Evolutionary conservation across 2,888 invertebrate genomes (phyloP), one percentile per base, ranked within the genome.

Genomic region (Eupithecia dodoneata): DNA sequence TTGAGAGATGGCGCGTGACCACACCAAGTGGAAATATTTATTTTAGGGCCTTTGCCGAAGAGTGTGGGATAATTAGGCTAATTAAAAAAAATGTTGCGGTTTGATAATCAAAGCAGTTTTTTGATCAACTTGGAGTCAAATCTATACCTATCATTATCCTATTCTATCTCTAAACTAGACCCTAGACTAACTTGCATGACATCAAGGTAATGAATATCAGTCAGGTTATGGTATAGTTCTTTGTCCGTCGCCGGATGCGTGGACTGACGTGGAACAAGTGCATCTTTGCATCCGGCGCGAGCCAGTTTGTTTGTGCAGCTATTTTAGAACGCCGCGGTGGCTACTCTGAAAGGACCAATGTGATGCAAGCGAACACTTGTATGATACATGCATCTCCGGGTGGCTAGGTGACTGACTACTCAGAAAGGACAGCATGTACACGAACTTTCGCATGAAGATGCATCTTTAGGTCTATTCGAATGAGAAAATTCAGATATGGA

Each of bases 241-340:
- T 77, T 81, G 83, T 80, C 79, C 80, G 59, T 30, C 82, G 81
- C 86, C 89, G 90, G 90, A 89, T 88, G 83, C 83, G 66, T 77
- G 77, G 78, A 79, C 75, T 72, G 78, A 78, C 71, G 84, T 88
- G 89, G 87, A 88, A 86, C 87, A 85, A 84, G 85, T 86, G 87
- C 84, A 85, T 84, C 86, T 85, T 80, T 83, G 86, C 90, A 88
- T 91, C 92, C 90, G 91, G 83, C 86, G 83, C 85, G 82, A 81
- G 83, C 80, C 83, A 86, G 88, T 90, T 80, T 91, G 90, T 91
- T 91, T 91, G 92, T 86, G 79, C 87, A 90, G 91, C 86, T 92
- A 93, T 93, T 93, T 92, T 87, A 80, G 90, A 87, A 86, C 70
- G 42, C 87, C 82, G 83, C 82, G 80, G 73, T 81, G 79, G 78